phyloP scores from a whole-genome alignment of 2,888 invertebrate genomes.

The Tachina fera region DNA sequence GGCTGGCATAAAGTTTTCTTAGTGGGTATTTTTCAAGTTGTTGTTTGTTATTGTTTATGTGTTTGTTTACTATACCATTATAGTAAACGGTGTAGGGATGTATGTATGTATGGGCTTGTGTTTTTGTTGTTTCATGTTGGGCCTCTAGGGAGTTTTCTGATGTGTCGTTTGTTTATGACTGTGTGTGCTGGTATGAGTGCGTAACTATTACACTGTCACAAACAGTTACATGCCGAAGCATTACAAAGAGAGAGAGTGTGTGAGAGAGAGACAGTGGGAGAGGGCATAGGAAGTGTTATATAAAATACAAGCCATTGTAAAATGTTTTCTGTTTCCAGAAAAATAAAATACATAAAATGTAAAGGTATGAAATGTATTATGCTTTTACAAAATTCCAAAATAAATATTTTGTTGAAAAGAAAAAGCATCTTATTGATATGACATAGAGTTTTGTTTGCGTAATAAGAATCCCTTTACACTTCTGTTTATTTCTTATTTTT shows the following conservation, averaged over 20 bases:
- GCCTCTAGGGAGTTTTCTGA: conserved; percentile 33
- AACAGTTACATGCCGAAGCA: conserved; percentile 36
- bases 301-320: conserved; percentile 27
- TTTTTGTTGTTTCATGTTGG: conserved; percentile 13
- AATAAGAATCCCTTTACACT: conserved; percentile 14
- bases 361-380: conserved; percentile 33
- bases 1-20: conserved; percentile 33
- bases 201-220: conserved; percentile 60
- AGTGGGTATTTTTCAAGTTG: conserved; percentile 30
- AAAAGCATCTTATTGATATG: neutral
- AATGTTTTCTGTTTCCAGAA: neutral
- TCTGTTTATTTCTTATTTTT: neutral
- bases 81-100: conserved; percentile 10
- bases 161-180: conserved; percentile 13
- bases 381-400: neutral
- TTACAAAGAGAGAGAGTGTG: neutral
- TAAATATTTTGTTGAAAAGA: too few species aligned
- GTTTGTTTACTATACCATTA: neutral
- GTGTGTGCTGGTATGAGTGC: neutral
- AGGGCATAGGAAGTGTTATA: conserved; percentile 1
- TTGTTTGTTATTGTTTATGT: neutral
- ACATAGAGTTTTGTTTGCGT: neutral
- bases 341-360: neutral
- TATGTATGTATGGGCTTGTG: too few species aligned
- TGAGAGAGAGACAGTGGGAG: neutral